Evolutionary conservation across 23 tunicate species (phyloP), one percentile per base, ranked within the genome.

Genomic region (Ciona savignyi): DNA sequence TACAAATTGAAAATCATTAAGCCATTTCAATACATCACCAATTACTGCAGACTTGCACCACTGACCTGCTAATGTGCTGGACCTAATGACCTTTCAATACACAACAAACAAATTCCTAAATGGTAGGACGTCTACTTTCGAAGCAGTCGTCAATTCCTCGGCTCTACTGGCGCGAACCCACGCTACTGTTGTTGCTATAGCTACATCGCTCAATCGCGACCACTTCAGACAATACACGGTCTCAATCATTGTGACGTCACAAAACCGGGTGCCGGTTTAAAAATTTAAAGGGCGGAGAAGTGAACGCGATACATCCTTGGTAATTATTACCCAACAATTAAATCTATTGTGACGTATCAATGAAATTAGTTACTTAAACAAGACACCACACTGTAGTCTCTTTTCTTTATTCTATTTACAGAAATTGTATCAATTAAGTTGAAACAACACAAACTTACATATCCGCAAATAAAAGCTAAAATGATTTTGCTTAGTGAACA

Each of bases 141-240:
- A n/a, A n/a, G n/a, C n/a, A n/a, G n/a, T n/a, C n/a, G n/a, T n/a
- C n/a, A n/a, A n/a, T n/a, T n/a, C 56, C 56, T 42, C 56, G 15
- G 56, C 56, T 42, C 51, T 31, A 69, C n/a, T 28, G 29, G 34
- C 73, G 73, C 73, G 51, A 69, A 6, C 51, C 51, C 51, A 30
- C 61, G 76, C 76, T 49, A 72, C 64, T 72, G 76, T 15, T 6
- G 56, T 42, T 6, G 56, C 76, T 1, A 19, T 15, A 48, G 76
- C 32, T 24, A 72, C 76, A 23, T 19, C 9, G 62, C 3, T 67
- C 81, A 67, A 62, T 30, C 4, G 42, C n/a, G n/a, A n/a, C n/a
- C n/a, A 42, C 56, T 42, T 42, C 11, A 42, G 15, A 42, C 56
- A 15, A 42, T 42, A 6, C 56, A 15, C 56, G 56, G 9, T 42